phyloP scores from a whole-genome alignment of 53 echinoderm and acorn worm species.

The Echinometra lucunter region DNA sequence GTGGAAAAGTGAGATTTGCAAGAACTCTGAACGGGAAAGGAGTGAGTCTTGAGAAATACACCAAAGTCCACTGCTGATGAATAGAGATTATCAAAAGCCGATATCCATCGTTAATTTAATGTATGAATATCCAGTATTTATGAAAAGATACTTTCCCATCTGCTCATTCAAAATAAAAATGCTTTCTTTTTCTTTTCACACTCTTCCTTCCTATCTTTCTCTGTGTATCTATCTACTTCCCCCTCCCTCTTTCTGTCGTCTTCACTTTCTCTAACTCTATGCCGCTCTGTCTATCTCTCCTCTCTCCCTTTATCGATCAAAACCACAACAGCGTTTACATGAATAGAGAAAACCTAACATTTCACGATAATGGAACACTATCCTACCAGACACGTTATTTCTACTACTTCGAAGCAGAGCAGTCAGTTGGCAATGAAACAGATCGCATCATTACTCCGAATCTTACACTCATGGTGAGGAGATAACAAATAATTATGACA shows the following conservation, averaged over 20 bases:
- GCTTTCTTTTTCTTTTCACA: background rate
- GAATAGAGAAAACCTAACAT: conserved; percentile 77
- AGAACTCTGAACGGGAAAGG: too few species aligned
- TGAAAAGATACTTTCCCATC: too few species aligned
- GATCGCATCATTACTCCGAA: conserved; percentile 82
- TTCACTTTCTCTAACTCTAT: background rate
- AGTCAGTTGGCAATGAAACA: conserved; percentile 81
- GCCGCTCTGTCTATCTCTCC: too few species aligned
- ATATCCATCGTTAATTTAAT: too few species aligned
- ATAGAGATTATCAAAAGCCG: too few species aligned
- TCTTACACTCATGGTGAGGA: conserved; percentile 79
- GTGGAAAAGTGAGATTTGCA: too few species aligned
- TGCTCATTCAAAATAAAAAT: too few species aligned
- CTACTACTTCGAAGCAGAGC: conserved; percentile 76
- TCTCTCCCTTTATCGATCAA: background rate
- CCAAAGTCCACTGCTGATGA: too few species aligned
- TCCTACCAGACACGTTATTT: conserved; percentile 73
- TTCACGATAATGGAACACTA: conserved; percentile 80
- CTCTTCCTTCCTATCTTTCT: too few species aligned
- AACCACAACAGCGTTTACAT: conserved; percentile 55
- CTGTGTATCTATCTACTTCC: background rate
- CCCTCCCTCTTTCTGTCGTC: background rate
- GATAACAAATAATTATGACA: too few species aligned
- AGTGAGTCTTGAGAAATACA: too few species aligned
- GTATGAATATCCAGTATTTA: too few species aligned